Evolutionary conservation across 2,888 invertebrate species (phyloP), one percentile per base, ranked within the genome.

Genomic region (Patella ulyssiponensis): DNA sequence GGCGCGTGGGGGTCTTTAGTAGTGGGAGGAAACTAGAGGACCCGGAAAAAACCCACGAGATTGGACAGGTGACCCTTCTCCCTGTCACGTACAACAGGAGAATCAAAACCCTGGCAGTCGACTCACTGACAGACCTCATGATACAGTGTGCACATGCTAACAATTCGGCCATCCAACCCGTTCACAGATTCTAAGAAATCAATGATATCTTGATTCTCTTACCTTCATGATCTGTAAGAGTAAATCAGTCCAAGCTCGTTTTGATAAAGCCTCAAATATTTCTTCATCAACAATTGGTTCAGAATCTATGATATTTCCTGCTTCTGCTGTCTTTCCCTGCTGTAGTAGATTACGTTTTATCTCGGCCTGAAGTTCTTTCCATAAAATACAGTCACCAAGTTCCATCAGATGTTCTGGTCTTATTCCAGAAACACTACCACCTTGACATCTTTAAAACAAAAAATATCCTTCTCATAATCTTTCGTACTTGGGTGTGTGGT

Each of bases 331-430:
- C 70, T 85, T 80, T 15, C 86, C 87, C 76, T 86, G 83, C 73
- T 82, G 83, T 69, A 81, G 74, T 51, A 87, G 80, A 79, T 86
- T 85, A 76, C 84, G 74, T 75, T 84, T 82, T 53, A 85, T 79
- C 77, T 85, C 80, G 23, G 81, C 82, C 83, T 91, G 90, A n/a
- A 91, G 85, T 76, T 85, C 84, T 77, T 88, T 86, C 92, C 91
- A 92, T 71, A 85, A 78, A 71, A 86, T 86, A 81, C 90, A 92
- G 77, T 92, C 91, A 5, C 85, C 79, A 2, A 85, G 85, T 52
- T 89, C 88, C 91, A 92, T 90, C 77, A 92, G 85, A 84, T 91
- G 90, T 81, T 92, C 92, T 1, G 92, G 90, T 71, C 88, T 88
- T 17, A 92, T 86, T n/a, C 90, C 87, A 0, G 91, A 87, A 15